Base-by-base conservation (phyloP, 1,140 invertebrate genomes). In the Halictus rubicundus region DNA sequence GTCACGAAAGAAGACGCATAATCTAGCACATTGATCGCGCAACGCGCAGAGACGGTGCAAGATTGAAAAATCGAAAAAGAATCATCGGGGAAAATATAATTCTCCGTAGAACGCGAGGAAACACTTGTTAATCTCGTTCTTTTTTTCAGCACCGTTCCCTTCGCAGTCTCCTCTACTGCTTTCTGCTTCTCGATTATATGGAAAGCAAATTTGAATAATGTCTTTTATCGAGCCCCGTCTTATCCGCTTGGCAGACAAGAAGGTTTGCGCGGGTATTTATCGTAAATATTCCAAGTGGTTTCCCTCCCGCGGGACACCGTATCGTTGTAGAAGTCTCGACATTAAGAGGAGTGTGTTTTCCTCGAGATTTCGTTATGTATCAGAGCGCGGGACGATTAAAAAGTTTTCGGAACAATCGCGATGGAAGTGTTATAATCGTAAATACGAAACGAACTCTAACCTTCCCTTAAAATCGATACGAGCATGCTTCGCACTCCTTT, bases 131-230 rank as follows among this genome's bases (percentile, higher is more conserved):
- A 57, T 23, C 16, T 57, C 27, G 52, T 46, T 19, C 46, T 63
- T 76, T 46, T 19, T 54, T 63, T 76, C 25, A n/a, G 19, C 52
- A 32, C 39, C 39, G 16, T 74, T 54, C 52, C 14, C 19, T n/a
- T 64, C 42, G n/a, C 63, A 64, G 39, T 70, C 68, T 68, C 71
- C 71, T 68, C 49, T 42, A 16, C 49, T 72, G 21, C 49, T 72
- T 80, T 66, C 27, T 65, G 77, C 66, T 25, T 64, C 63, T 66
- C 80, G 84, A 89, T 91, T 87, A 89, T 87, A 87, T 77, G 77
- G 21, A 70, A 78, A 77, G 73, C 23, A 88, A 90, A 90, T 91
- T 92, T 92, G 89, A 92, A 91, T 92, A 92, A 92, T 90, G 88
- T 90, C 89, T 84, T 91, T 91, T 92, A 91, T 92, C 91, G 86